Base-by-base conservation (phyloP, 2,888 invertebrate species). In the Amphipoea oculea region DNA sequence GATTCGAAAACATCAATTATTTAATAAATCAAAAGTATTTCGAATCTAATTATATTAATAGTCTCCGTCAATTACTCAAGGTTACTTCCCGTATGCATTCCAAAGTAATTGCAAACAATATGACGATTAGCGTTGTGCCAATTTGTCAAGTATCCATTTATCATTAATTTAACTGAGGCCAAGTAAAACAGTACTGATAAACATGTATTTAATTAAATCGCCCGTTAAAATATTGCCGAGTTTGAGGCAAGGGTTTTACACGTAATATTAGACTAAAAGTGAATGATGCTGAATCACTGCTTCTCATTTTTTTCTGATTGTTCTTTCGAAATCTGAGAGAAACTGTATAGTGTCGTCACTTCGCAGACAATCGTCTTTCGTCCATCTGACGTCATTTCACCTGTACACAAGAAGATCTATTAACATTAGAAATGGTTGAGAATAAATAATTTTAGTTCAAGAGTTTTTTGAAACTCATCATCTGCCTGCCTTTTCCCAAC, bases 21-120 rank as follows among this genome's bases (percentile, higher is more conserved):
- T 11, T 12, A 14, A 0, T 3, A 23, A 54, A 69, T 76, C 14
- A 57, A 68, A 51, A 60, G 11, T 60, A 57, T 66, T 69, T 48
- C 1, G 12, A 23, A 42, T 20, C 36, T n/a, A 36, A n/a, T 62
- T 23, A 51, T n/a, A 82, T 83, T 57, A 51, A 63, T 76, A 42
- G 23, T 70, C 1, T 57, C 3, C 29, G 23, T 40, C 62, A 48
- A 63, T 67, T 29, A 54, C 23, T 20, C 23, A n/a, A 70, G 62
- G n/a, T 70, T 23, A 65, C 65, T 83, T 82, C 76, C 71, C 60
- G 62, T 23, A 42, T n/a, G 45, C 20, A 76, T 81, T 69, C 68
- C 62, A 4, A 63, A 54, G 17, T 48, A 40, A 63, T 40, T 9
- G 9, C n/a, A 63, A 57, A 54, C 54, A 60, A 36, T 72, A 48